Evolutionary conservation across 2,888 invertebrate genomes (phyloP).

Genomic region (Campopleginae sp.): DNA sequence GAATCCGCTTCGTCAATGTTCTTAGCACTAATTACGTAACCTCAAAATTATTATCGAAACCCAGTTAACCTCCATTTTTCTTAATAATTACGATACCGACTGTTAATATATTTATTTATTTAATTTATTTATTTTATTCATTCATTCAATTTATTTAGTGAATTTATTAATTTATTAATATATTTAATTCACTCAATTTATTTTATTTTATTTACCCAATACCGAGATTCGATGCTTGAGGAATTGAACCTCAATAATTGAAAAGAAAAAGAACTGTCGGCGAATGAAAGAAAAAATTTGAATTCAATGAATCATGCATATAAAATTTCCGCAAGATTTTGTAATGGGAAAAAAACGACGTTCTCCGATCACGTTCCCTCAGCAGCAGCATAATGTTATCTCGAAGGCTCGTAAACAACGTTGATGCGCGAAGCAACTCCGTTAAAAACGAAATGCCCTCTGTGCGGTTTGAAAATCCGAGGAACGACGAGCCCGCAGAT

Average conservation of each 20-base stretch:
- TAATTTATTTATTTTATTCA: too few relatives aligned
- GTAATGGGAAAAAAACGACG: constrained; percentile 2
- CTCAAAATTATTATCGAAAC: not conserved
- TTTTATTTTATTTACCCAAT: too few relatives aligned
- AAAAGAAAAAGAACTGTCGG: too few relatives aligned
- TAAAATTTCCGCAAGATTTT: not conserved
- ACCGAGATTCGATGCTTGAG: too few relatives aligned
- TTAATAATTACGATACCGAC: not conserved
- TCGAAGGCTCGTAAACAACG: constrained; percentile 47
- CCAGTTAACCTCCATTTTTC: not conserved
- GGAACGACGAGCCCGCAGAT: constrained; percentile 20
- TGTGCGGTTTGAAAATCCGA: not conserved
- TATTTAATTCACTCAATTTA: too few relatives aligned
- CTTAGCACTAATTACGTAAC: not conserved
- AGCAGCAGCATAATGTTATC: constrained; percentile 32
- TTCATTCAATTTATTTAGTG: too few relatives aligned
- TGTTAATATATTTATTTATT: not conserved
- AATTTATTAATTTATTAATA: too few relatives aligned
- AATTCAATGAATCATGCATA: constrained; percentile 7
- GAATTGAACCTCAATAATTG: too few relatives aligned
- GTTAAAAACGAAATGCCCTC: constrained; percentile 2
- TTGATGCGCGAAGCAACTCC: constrained; percentile 9
- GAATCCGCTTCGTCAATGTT: not conserved
- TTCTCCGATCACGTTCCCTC: constrained; percentile 4
- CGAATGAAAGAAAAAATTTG: too few relatives aligned